phyloP scores from a whole-genome alignment of 2,888 invertebrate genomes.

The Pseudeuparius sepicola region DNA sequence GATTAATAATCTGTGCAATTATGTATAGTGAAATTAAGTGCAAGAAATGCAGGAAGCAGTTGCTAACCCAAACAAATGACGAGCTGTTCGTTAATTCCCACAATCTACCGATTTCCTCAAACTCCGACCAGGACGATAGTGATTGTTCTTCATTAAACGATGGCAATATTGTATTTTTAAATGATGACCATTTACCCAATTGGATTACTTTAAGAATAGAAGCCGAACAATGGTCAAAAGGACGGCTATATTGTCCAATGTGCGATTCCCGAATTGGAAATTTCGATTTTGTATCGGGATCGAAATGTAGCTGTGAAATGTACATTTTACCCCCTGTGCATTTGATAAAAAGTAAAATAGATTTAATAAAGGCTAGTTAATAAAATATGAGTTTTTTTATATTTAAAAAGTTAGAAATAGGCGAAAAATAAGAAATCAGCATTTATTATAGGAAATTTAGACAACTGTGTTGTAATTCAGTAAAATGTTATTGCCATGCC shows the following conservation, averaged over 20 bases:
- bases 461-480: not conserved
- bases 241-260: constrained; percentile 52
- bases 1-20: too few relatives aligned
- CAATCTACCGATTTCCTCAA: not conserved
- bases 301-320: constrained; percentile 50
- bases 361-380: constrained; percentile 31
- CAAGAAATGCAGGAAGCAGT: constrained; percentile 1
- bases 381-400: too few relatives aligned
- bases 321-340: constrained; percentile 49
- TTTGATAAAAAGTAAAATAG: constrained; percentile 54
- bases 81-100: not conserved
- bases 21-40: too few relatives aligned
- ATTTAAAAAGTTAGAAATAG: too few relatives aligned
- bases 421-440: too few relatives aligned
- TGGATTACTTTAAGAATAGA: constrained; percentile 48
- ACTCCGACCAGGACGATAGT: constrained; percentile 7
- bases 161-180: constrained; percentile 40
- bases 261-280: constrained; percentile 54
- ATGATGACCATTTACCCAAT: constrained; percentile 46
- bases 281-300: constrained; percentile 56
- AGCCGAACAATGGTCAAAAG: constrained; percentile 53
- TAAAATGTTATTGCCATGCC: not conserved
- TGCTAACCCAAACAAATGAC: not conserved
- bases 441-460: not conserved
- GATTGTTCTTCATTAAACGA: constrained; percentile 24